These are phyloP conservation scores for Penaeus chinensis DNA, from an alignment of 1,140 invertebrate genomes.

Conservation along the genomic window DNA sequence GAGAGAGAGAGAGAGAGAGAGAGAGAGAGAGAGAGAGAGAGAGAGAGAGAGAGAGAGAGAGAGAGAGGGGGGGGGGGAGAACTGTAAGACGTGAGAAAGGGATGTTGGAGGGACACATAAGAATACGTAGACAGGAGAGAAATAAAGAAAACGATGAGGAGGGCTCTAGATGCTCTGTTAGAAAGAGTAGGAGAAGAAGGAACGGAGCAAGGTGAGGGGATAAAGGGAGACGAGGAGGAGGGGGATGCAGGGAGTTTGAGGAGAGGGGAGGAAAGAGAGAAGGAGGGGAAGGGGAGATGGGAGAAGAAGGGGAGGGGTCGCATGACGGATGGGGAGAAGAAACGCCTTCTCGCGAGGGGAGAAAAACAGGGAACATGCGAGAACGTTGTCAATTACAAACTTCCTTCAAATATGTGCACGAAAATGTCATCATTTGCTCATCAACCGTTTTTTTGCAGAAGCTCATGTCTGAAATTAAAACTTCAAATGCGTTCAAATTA, in stretches of 20 bases:
- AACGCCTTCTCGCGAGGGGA: neutral
- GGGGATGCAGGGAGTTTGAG: neutral
- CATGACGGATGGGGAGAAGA: conserved; percentile 1
- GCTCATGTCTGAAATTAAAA: conserved; percentile 18
- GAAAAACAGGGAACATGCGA: conserved; percentile 18
- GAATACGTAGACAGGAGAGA: neutral
- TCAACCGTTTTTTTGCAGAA: conserved; percentile 18
- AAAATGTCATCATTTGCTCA: conserved; percentile 29
- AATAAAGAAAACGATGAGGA: conserved; percentile 5
- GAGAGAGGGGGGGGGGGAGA: conserved; percentile 13
- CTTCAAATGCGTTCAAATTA: conserved; percentile 3
- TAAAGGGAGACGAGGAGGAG: neutral
- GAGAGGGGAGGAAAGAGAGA: too few species aligned
- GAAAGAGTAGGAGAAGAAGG: neutral
- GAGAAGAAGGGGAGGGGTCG: neutral
- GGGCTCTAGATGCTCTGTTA: neutral
- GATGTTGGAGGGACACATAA: conserved; percentile 1
- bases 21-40: conserved; percentile 27
- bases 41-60: conserved; percentile 36
- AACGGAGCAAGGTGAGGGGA: too few species aligned
- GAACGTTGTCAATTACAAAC: conserved; percentile 27
- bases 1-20: conserved; percentile 35
- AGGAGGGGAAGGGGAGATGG: neutral
- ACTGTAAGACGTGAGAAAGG: conserved; percentile 6
- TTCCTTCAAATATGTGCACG: conserved; percentile 21